Evolutionary conservation across 2,888 invertebrate genomes (phyloP).

Genomic region (Cremastinae sp.): DNA sequence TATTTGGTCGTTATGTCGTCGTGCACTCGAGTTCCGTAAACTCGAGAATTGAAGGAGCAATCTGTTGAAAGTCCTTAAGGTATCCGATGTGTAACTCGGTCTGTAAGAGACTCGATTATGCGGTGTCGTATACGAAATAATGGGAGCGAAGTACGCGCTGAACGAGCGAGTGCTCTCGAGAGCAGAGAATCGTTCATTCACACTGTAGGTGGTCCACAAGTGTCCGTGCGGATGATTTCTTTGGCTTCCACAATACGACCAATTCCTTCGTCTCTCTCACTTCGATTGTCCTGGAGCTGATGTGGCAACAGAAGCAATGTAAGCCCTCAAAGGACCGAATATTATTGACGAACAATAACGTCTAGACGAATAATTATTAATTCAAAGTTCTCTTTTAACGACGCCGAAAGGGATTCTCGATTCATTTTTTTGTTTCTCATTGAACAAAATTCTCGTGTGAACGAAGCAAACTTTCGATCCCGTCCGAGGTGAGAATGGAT

Average conservation of each 20-base stretch:
- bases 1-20: too few relatives aligned
- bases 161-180: slow-evolving; percentile 44
- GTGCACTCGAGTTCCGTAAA: too few relatives aligned
- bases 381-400: not conserved
- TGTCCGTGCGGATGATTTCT: slow-evolving; percentile 39
- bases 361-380: slow-evolving; percentile 37
- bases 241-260: slow-evolving; percentile 30
- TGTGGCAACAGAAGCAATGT: too few relatives aligned
- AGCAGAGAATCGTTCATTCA: slow-evolving; percentile 46
- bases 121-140: slow-evolving; percentile 24
- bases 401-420: not conserved
- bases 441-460: not conserved
- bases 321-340: not conserved
- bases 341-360: slow-evolving; percentile 20
- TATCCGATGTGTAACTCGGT: not conserved
- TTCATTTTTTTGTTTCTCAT: not conserved
- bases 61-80: not conserved
- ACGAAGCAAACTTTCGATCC: too few relatives aligned
- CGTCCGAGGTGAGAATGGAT: too few relatives aligned
- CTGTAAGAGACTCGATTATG: slow-evolving; percentile 17
- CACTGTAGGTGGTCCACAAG: slow-evolving; percentile 40
- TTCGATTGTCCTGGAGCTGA: slow-evolving; percentile 32
- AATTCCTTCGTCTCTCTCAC: slow-evolving; percentile 34
- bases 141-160: slow-evolving; percentile 38
- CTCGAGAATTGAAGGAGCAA: not conserved